Evolutionary conservation across 2,797 vertebrate genomes (phyloP), one percentile per base, ranked within the genome.

Genomic region (Pogonophryne albipinna): DNA sequence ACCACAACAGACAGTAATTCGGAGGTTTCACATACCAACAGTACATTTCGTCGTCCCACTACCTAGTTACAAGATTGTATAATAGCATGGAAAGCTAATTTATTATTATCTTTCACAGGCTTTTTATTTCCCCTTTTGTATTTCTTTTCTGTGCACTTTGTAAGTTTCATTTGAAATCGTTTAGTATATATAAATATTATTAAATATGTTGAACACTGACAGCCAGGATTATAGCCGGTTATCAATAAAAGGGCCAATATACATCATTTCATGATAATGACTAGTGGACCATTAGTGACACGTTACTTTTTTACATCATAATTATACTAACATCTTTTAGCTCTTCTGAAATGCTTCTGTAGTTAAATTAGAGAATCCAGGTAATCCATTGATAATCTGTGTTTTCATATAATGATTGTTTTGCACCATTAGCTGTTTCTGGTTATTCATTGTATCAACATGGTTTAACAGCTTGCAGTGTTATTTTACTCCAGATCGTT

Each of bases 111-210:
- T 80, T 75, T 85, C 79, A 89, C 84, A 90, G 83, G 82, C 84
- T 88, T 86, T 90, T 83, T 76, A 51, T 79, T 79, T 76, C 64
- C 58, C 52, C 4, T 68, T 88, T 88, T 89, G 19, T 86, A 64
- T 80, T 83, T 62, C 55, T 87, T 38, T 79, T 90, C 87, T 89
- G 74, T 90, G 89, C 93, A 92, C 93, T 94, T 93, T 93, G 73
- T 88, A 78, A 78, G 70, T 71, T 91, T 79, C 65, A 78, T 89
- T 82, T 85, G 8, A 52, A 61, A 71, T 71, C 2, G n/a, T 77
- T 73, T 64, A 67, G 64, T 78, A 52, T 83, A 38, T 38, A 74
- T 71, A 16, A 66, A 47, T 73, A 79, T 79, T 41, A 67, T 79
- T 41, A 67, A 75, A 70, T 79, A 78, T 66, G 47, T 82, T 89